A percentile compares a stretch with the other conserved stretches of the same genome.
These are phyloP conservation scores for Falcaria lacertinaria DNA, from an alignment of 2,888 invertebrate species.

Conservation along the genomic window DNA sequence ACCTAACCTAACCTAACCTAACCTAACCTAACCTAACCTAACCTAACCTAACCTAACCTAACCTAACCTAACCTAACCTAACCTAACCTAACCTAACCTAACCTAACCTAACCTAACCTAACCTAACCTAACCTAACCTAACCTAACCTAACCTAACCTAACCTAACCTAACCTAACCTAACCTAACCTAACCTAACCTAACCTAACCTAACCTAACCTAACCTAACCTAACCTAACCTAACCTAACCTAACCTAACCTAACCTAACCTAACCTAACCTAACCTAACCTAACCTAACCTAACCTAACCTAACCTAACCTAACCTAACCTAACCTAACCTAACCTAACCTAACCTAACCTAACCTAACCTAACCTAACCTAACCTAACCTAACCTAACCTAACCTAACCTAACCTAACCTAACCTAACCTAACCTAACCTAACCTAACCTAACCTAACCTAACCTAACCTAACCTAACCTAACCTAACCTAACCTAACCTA, in stretches of 20 bases:
- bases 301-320: slow-evolving; percentile 18
- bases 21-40: slow-evolving; percentile 21
- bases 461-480: slow-evolving; percentile 14
- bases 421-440: slow-evolving; percentile 18
- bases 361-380: slow-evolving; percentile 24
- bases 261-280: slow-evolving; percentile 20
- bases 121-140: slow-evolving; percentile 15
- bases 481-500: slow-evolving; percentile 15
- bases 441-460: slow-evolving; percentile 15
- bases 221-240: slow-evolving; percentile 18
- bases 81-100: slow-evolving; percentile 17
- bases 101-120: slow-evolving; percentile 14
- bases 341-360: slow-evolving; percentile 18
- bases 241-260: slow-evolving; percentile 21
- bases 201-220: slow-evolving; percentile 20
- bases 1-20: slow-evolving; percentile 18
- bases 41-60: slow-evolving; percentile 20
- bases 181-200: slow-evolving; percentile 15
- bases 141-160: slow-evolving; percentile 17
- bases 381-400: slow-evolving; percentile 26
- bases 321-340: slow-evolving; percentile 17
- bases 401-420: slow-evolving; percentile 23
- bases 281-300: slow-evolving; percentile 17
- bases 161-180: slow-evolving; percentile 18
- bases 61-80: slow-evolving; percentile 17